These are phyloP conservation scores for Sarcoramphus papa DNA, from an alignment of 2,797 vertebrate species.

Conservation along the genomic window DNA sequence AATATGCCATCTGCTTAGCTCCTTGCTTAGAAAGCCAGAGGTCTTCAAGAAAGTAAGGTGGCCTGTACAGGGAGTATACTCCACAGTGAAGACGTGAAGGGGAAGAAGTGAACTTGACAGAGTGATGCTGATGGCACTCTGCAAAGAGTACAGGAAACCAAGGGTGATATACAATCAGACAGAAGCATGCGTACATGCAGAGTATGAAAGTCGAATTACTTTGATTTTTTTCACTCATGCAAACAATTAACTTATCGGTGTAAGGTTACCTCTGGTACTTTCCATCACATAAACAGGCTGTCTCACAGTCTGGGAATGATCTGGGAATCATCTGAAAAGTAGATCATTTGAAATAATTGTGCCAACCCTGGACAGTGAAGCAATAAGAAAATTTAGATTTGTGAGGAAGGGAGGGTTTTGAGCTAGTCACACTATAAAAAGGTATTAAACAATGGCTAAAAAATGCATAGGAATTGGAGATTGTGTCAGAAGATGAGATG, in stretches of 20 bases:
- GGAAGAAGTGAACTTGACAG: neutral
- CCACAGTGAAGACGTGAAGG: neutral
- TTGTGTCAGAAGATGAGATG: neutral
- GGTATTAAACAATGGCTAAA: constrained; percentile 30
- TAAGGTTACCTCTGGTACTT: constrained; percentile 46
- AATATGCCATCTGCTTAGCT: neutral
- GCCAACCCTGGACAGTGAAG: constrained; percentile 35
- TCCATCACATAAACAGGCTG: constrained; percentile 51
- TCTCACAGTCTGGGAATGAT: constrained; percentile 69
- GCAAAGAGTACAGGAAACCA: neutral
- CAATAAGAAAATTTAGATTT: constrained; percentile 30
- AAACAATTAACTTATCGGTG: constrained; percentile 22
- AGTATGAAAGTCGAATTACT: neutral
- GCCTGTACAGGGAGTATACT: neutral
- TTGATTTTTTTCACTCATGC: constrained; percentile 3
- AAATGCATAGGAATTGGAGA: neutral
- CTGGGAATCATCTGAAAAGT: constrained; percentile 60
- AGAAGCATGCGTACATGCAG: neutral
- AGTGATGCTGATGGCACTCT: neutral
- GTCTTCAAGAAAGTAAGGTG: neutral
- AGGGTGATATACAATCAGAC: neutral
- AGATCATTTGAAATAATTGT: constrained; percentile 52
- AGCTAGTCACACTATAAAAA: constrained; percentile 1
- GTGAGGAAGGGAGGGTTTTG: neutral
- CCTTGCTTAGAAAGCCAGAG: neutral